phyloP scores from a whole-genome alignment of 2,113 vertebrate species.

The Planiliza haematocheilus region DNA sequence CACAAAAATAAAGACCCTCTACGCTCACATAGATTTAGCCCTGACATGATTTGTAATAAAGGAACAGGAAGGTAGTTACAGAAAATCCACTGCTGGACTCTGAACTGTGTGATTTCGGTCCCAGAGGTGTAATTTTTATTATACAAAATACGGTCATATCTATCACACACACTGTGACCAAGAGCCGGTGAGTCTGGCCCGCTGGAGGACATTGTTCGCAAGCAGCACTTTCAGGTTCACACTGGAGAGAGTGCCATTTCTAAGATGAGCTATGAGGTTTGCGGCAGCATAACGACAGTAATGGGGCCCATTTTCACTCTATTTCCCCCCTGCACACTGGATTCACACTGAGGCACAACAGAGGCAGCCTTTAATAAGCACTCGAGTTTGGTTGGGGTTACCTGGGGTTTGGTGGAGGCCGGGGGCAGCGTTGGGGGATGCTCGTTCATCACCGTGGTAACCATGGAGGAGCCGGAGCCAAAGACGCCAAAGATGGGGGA shows the following conservation, averaged over 20 bases:
- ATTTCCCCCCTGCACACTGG: conserved; percentile 28
- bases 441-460: conserved; percentile 85
- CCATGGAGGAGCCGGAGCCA: conserved; percentile 78
- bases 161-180: conserved; percentile 36
- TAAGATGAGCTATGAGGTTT: conserved; percentile 62
- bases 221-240: conserved; percentile 30
- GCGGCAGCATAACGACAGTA: conserved; percentile 46
- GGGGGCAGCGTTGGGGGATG: conserved; percentile 87
- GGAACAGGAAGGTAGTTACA: conserved; percentile 7
- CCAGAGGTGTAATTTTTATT: conserved; percentile 43
- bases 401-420: conserved; percentile 88
- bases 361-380: conserved; percentile 61
- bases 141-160: conserved; percentile 14
- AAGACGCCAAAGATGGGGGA: conserved; percentile 70
- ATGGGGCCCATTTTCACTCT: conserved; percentile 57
- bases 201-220: conserved; percentile 47
- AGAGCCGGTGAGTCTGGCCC: conserved; percentile 12
- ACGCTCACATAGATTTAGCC: conserved; percentile 20
- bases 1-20: background rate
- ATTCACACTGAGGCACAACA: conserved; percentile 60
- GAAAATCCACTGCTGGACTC: conserved; percentile 20
- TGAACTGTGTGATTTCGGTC: conserved; percentile 6
- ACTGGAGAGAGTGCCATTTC: conserved; percentile 38
- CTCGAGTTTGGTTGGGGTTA: conserved; percentile 71
- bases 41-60: conserved; percentile 37